Evolutionary conservation across 2,113 vertebrate genomes (phyloP).

Genomic region (Anguilla rostrata): DNA sequence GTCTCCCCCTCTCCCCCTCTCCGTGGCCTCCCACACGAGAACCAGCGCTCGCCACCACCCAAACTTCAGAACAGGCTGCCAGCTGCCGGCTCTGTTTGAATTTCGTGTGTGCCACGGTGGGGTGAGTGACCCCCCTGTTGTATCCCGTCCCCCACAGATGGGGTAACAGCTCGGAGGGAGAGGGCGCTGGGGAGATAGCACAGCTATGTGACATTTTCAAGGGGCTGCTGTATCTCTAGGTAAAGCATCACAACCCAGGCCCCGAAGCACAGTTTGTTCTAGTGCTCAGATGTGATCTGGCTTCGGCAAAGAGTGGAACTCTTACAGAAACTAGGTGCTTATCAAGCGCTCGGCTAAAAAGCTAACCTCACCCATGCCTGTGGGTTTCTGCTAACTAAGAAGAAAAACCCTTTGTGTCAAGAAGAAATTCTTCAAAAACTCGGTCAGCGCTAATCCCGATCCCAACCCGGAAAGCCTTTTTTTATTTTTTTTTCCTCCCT

Average conservation of each 20-base stretch:
- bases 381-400: neutral
- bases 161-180: constrained; percentile 24
- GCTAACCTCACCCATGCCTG: neutral
- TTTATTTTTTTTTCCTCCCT: constrained; percentile 38
- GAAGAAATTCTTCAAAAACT: neutral
- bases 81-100: neutral
- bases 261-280: neutral
- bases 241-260: constrained; percentile 21
- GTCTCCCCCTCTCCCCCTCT: neutral
- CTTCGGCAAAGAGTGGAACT: neutral
- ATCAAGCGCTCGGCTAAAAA: neutral
- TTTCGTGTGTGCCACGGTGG: neutral
- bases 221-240: constrained; percentile 50
- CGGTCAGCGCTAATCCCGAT: neutral
- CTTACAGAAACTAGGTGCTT: neutral
- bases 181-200: constrained; percentile 58
- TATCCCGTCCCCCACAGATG: neutral
- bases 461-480: neutral
- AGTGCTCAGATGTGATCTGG: neutral
- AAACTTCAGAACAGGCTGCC: neutral
- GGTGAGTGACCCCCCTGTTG: neutral
- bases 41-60: constrained; percentile 19
- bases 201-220: constrained; percentile 68
- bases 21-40: neutral
- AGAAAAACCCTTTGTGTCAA: neutral